A percentile compares a stretch with the other conserved stretches of the same genome.
These are phyloP conservation scores for Drosophila multiciliata DNA, from an alignment of 2,888 invertebrate genomes.

Conservation along the genomic window DNA sequence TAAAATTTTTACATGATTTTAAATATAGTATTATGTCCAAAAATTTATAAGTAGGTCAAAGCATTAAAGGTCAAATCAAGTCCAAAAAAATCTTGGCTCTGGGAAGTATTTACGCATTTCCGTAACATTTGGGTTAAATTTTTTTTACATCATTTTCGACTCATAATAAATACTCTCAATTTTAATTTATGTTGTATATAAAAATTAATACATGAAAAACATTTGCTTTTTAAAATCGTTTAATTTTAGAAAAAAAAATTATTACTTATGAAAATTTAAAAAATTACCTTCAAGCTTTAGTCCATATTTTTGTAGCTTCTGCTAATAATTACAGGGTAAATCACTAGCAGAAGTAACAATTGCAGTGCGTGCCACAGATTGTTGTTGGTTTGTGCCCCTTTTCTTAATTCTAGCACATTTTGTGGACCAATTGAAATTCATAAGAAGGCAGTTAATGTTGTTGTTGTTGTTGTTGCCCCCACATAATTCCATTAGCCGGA, in stretches of 20 bases:
- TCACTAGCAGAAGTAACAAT: conserved; percentile 12
- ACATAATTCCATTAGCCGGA: conserved; percentile 63
- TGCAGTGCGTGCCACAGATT: conserved; percentile 31
- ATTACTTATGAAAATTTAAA: too few relatives aligned
- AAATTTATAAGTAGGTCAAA: not conserved
- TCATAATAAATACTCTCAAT: too few relatives aligned
- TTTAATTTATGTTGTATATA: not conserved
- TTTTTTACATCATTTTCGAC: too few relatives aligned
- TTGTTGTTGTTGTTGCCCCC: conserved; percentile 29
- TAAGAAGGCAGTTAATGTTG: conserved; percentile 55
- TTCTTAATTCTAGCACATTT: conserved; percentile 35
- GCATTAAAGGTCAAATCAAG: not conserved
- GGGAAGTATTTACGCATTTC: not conserved
- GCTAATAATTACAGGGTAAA: conserved; percentile 21
- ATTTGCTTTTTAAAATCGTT: too few relatives aligned
- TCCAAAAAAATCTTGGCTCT: not conserved
- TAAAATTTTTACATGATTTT: not conserved
- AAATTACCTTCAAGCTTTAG: not conserved
- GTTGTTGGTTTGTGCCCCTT: conserved; percentile 2
- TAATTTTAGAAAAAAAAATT: too few relatives aligned
- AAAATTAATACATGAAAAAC: not conserved
- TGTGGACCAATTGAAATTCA: conserved; percentile 76
- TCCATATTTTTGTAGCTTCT: not conserved
- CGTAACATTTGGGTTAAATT: too few relatives aligned
- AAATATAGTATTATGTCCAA: not conserved